Base-by-base conservation (phyloP, 2,113 vertebrate genomes). In the Budorcas taxicolor region DNA sequence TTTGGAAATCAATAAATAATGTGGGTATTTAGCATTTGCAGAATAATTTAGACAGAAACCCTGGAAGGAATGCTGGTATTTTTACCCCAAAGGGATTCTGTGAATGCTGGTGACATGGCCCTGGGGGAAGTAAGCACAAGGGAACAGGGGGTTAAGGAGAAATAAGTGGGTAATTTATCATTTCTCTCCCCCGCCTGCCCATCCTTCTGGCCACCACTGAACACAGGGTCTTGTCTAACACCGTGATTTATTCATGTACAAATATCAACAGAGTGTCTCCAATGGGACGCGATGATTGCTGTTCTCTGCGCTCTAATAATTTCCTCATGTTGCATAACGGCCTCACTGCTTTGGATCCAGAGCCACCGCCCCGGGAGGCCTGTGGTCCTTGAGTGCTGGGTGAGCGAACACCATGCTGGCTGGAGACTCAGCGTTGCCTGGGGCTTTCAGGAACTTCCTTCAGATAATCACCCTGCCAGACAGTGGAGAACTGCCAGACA, bases 161-260 rank as follows among this genome's bases (percentile, higher is more conserved):
- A 62, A 83, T 1, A 5, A 9, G 3, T 0, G 19, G 31, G 31
- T 2, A 40, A 33, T 4, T 62, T 47, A 17, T 6, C 47, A 5
- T 23, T 27, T 27, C 50, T 29, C 47, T 31, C 67, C 64, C 33
- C 25, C 9, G 31, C 78, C 47, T 12, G 1, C 40, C 52, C 84
- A 7, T 33, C 43, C 62, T 43, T 23, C 2, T 1, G 29, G 47
- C 36, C 74, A 16, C 55, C 27, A 17, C 5, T 2, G 13, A 71
- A 36, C n/a, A 21, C 47, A 29, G 47, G 33, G 40, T 10, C 87
- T 71, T 43, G 58, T 33, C 50, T 50, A 2, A n/a, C 1, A 36
- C 6, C 10, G 0, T 55, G 82, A 62, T 21, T 80, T 43, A 62
- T 6, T 47, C 6, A 0, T 13, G 57, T 17, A 27, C 57, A 45